A percentile compares a stretch with the other conserved stretches of the same genome.
phyloP scores from a whole-genome alignment of 2,888 invertebrate genomes.

The Ectropis crepuscularia region DNA sequence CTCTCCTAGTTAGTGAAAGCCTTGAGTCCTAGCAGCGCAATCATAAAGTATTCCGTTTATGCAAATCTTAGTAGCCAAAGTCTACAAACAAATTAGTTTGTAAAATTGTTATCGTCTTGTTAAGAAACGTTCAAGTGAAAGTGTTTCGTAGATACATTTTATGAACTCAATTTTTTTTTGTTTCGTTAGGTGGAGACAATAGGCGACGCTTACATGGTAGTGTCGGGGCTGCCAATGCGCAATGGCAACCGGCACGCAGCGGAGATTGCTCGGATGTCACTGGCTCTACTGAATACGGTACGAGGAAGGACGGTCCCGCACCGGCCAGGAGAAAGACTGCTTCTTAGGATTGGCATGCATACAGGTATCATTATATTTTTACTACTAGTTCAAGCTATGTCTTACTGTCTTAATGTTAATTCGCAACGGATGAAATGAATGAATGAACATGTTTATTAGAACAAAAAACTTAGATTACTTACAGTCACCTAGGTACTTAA shows the following conservation, averaged over 20 bases:
- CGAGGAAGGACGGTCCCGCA: constrained; percentile 96
- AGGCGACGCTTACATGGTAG: constrained; percentile 94
- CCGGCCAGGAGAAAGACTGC: constrained; percentile 93
- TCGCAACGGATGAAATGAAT: no score
- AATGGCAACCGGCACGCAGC: constrained; percentile 96
- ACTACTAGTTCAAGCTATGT: neutral
- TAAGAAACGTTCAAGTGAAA: no score
- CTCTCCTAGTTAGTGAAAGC: no score
- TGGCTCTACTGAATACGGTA: constrained; percentile 94
- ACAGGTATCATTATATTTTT: constrained; percentile 82
- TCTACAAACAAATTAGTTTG: no score
- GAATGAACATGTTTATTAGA: no score
- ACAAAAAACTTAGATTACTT: no score
- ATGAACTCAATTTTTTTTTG: neutral
- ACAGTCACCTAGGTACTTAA: no score
- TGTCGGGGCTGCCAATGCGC: constrained; percentile 95
- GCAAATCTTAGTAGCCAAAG: no score
- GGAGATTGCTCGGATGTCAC: constrained; percentile 96
- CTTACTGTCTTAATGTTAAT: no score
- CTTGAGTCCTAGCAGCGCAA: no score
- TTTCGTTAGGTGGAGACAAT: constrained; percentile 91
- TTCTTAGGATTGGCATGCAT: constrained; percentile 97
- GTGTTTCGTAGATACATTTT: neutral
- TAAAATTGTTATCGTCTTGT: no score
- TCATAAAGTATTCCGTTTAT: no score